phyloP scores from a whole-genome alignment of 2,888 invertebrate species.

The Amphimallon solstitiale region DNA sequence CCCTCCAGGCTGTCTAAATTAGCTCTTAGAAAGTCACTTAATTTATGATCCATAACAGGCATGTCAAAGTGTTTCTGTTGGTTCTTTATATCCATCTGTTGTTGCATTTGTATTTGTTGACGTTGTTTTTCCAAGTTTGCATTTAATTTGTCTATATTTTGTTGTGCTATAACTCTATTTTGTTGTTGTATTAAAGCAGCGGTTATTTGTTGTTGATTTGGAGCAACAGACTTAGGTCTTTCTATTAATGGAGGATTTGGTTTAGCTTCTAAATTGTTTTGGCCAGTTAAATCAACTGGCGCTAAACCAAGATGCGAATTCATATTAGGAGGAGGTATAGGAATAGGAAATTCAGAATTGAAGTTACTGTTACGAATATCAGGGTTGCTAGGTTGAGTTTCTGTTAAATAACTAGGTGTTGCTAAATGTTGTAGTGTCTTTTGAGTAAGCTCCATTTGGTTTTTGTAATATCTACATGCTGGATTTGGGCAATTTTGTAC shows the following conservation, averaged over 20 bases:
- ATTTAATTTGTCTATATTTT: slow-evolving; percentile 71
- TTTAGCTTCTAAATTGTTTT: slow-evolving; percentile 56
- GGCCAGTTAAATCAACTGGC: slow-evolving; percentile 60
- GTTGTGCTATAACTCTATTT: slow-evolving; percentile 68
- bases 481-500: slow-evolving; percentile 90
- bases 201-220: slow-evolving; percentile 64
- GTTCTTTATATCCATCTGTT: slow-evolving; percentile 56
- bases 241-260: slow-evolving; percentile 55
- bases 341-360: slow-evolving; percentile 52
- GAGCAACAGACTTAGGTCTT: slow-evolving; percentile 60
- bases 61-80: slow-evolving; percentile 60
- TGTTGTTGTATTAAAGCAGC: slow-evolving; percentile 68
- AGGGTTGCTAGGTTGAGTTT: slow-evolving; percentile 55
- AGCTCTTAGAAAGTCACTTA: slow-evolving; percentile 77
- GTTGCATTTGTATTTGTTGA: slow-evolving; percentile 64
- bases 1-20: slow-evolving; percentile 79
- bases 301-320: slow-evolving; percentile 55
- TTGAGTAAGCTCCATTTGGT: slow-evolving; percentile 78
- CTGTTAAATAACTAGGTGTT: slow-evolving; percentile 62
- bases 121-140: slow-evolving; percentile 68
- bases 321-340: slow-evolving; percentile 57
- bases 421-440: slow-evolving; percentile 77
- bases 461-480: slow-evolving; percentile 87
- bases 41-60: slow-evolving; percentile 70
- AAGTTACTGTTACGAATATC: slow-evolving; percentile 59